These are phyloP conservation scores for Pseudorasbora parva DNA, from an alignment of 2,113 vertebrate species.

Conservation along the genomic window DNA sequence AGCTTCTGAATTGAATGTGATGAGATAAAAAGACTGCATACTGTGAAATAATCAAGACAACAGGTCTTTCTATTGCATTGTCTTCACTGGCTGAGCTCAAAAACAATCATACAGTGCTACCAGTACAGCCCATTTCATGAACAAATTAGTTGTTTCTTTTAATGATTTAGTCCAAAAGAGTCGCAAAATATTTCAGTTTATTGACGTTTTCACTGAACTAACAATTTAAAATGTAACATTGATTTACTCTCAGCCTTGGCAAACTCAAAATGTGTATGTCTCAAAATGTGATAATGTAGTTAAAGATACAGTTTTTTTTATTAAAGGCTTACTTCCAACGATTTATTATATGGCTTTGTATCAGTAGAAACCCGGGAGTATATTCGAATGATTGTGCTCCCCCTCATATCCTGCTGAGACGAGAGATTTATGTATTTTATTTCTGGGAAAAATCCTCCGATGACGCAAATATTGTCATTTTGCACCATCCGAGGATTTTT, in stretches of 20 bases:
- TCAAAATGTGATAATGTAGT: no score
- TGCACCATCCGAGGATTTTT: no score
- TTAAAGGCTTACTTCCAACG: no score
- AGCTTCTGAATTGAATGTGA: not conserved
- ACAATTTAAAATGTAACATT: not conserved
- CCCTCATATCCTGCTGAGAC: no score
- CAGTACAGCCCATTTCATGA: not conserved
- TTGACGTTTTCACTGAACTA: not conserved
- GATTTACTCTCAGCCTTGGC: not conserved
- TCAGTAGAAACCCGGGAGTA: no score
- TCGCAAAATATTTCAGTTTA: not conserved
- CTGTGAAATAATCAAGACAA: slow-evolving; percentile 20
- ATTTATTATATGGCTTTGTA: no score
- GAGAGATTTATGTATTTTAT: no score
- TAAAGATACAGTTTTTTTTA: no score
- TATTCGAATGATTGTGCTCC: no score
- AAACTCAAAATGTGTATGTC: not conserved
- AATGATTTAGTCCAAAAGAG: not conserved
- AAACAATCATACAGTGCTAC: slow-evolving; percentile 13
- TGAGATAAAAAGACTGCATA: slow-evolving; percentile 23
- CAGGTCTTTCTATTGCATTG: not conserved
- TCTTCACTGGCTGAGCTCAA: not conserved
- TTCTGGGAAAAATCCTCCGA: no score
- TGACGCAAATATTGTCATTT: no score
- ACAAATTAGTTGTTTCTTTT: not conserved